Conservation (phyloP, 2,113 vertebrate genomes). For the Furnarius figulus region DNA sequence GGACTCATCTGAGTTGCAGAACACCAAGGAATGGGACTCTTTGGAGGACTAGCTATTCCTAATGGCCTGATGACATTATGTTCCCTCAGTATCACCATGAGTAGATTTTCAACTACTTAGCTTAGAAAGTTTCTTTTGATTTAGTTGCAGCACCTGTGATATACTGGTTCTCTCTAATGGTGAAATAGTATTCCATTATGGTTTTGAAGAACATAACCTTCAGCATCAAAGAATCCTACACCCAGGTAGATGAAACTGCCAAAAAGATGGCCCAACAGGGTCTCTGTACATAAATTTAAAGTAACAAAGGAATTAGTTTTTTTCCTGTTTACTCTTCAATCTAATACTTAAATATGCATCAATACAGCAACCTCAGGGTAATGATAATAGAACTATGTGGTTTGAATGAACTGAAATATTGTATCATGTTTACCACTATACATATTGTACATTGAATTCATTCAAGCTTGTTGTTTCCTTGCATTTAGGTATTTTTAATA, state of each 20-base stretch:
- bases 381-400: slow-evolving; percentile 4
- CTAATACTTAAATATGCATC: slow-evolving; percentile 21
- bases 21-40: background rate
- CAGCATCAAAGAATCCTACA: background rate
- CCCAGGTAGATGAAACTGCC: background rate
- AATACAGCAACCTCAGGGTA: slow-evolving; percentile 11
- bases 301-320: background rate
- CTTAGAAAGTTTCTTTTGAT: background rate
- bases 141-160: background rate
- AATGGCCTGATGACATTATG: background rate
- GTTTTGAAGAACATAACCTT: background rate
- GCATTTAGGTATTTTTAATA: slow-evolving; percentile 72
- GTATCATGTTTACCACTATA: background rate
- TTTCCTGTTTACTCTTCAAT: background rate
- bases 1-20: background rate
- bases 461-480: slow-evolving; percentile 58
- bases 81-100: background rate
- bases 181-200: background rate
- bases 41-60: background rate
- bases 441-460: background rate
- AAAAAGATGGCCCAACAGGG: background rate
- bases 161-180: background rate
- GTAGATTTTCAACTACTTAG: background rate
- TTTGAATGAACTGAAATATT: slow-evolving; percentile 7
- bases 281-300: background rate